Base-by-base conservation (phyloP, 2,888 invertebrate genomes). In the Arctia plantaginis region DNA sequence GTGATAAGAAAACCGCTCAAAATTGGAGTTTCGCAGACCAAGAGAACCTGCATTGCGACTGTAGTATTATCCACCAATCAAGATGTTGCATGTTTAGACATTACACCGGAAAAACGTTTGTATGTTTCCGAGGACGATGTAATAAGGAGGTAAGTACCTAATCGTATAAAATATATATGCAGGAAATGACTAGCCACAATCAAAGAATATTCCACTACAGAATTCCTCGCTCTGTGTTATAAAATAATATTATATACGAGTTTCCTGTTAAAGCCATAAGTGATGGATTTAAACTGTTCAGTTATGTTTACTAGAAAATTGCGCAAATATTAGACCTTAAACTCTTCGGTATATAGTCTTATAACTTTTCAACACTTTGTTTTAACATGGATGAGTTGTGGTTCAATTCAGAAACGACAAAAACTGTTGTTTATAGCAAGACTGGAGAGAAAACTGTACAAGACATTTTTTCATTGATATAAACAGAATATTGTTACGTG, bases 241-340 rank as follows among this genome's bases (percentile, higher is more conserved):
- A 55, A 55, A 55, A 55, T 55, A 7, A 55, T 13, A n/a, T 55
- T n/a, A 55, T 27, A n/a, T n/a, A n/a, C 55, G 12, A 27, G 12
- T n/a, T 55, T 55, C 55, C n/a, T 55, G 55, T 55, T 55, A n/a
- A 55, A 55, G n/a, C 55, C 55, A 55, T 39, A 39, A n/a, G n/a
- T 10, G 55, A 10, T 55, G n/a, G 55, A 55, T n/a, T n/a, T n/a
- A n/a, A n/a, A n/a, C n/a, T n/a, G n/a, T 55, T 55, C 12, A 51
- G 10, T n/a, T n/a, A 51, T n/a, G 10, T 51, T 51, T n/a, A 51
- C n/a, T n/a, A n/a, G n/a, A 51, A 51, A 51, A 51, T 51, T 0
- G 10, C 51, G 23, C 23, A n/a, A 51, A n/a, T 51, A 51, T 23
- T 51, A 51, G 51, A 23, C 7, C 8, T 51, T 51, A 23, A 51